These are phyloP conservation scores for Agrochola litura DNA, from an alignment of 2,888 invertebrate genomes.

Conservation along the genomic window DNA sequence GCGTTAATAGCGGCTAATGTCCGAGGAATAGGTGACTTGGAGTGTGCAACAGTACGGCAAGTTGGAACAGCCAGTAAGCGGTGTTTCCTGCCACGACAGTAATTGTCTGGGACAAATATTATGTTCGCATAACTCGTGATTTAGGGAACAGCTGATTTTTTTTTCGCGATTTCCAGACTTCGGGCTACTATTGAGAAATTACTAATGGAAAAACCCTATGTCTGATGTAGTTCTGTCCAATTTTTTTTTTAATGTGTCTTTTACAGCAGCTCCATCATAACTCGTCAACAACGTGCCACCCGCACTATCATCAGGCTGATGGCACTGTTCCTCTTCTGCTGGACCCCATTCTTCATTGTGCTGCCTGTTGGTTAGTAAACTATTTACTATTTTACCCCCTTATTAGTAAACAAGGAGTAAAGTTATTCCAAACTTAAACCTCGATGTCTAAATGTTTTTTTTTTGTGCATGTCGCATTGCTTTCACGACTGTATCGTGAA, in stretches of 20 bases:
- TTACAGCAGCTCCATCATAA: conserved; percentile 72
- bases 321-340: conserved; percentile 92
- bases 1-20: no score
- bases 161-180: neutral
- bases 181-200: neutral
- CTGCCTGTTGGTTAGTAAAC: conserved; percentile 90
- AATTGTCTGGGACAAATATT: no score
- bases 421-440: no score
- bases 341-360: conserved; percentile 93
- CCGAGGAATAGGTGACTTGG: no score
- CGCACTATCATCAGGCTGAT: conserved; percentile 92
- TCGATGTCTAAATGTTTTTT: neutral
- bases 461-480: neutral
- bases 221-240: neutral
- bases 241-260: neutral
- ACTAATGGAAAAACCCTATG: neutral
- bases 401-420: no score
- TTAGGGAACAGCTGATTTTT: no score
- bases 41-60: no score
- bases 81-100: no score
- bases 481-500: neutral
- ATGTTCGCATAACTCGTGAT: no score
- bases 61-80: no score
- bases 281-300: conserved; percentile 92
- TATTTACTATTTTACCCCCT: neutral